Conservation (phyloP, 2,888 invertebrate genomes). For the Elgonia sp. region DNA sequence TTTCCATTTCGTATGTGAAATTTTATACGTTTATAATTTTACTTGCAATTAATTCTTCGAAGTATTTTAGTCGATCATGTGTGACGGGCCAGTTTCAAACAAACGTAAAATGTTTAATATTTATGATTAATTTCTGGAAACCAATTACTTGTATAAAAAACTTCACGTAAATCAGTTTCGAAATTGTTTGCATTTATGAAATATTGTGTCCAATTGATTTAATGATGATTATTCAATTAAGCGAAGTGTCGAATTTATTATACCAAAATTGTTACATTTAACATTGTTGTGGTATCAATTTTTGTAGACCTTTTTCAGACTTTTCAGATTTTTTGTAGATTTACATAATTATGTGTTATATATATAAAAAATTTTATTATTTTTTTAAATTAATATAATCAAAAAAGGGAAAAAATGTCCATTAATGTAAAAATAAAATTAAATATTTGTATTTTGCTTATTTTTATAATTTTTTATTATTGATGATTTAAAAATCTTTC, state of each 20-base stretch:
- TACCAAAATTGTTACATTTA: neutral
- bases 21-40: conserved; percentile 1
- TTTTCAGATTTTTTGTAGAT: too few species aligned
- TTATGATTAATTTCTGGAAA: conserved; percentile 33
- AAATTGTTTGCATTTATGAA: neutral
- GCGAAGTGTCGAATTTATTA: neutral
- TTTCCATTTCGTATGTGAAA: conserved; percentile 14
- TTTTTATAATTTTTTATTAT: too few species aligned
- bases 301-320: too few species aligned
- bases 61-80: conserved; percentile 20
- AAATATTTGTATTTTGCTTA: too few species aligned
- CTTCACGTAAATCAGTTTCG: conserved; percentile 4
- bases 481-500: too few species aligned
- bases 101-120: conserved; percentile 2
- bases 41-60: conserved; percentile 14
- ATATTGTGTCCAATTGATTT: neutral
- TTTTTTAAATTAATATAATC: too few species aligned
- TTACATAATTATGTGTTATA: too few species aligned
- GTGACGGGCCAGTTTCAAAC: conserved; percentile 11
- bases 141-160: conserved; percentile 28
- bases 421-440: too few species aligned
- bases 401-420: too few species aligned
- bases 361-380: too few species aligned
- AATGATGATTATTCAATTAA: neutral
- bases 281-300: too few species aligned